Evolutionary conservation across 2,113 vertebrate species (phyloP).

Genomic region (Paralichthys olivaceus): DNA sequence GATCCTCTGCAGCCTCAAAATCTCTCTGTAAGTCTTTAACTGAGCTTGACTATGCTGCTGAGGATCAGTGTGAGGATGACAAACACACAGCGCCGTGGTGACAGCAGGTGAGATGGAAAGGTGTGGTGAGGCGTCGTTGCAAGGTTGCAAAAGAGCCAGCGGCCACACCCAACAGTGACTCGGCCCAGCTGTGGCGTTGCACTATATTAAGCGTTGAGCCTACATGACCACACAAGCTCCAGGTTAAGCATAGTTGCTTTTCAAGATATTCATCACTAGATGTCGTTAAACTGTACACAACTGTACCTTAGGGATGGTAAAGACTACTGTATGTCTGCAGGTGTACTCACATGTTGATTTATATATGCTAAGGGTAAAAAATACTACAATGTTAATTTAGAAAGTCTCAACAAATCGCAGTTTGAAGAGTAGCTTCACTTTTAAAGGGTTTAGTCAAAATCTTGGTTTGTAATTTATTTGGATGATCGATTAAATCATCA

Average conservation of each 20-base stretch:
- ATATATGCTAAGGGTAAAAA: too few relatives aligned
- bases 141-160: background rate
- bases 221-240: background rate
- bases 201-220: background rate
- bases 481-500: background rate
- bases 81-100: too few relatives aligned
- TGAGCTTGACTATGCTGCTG: too few relatives aligned
- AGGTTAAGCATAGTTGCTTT: background rate
- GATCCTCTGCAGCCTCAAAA: too few relatives aligned
- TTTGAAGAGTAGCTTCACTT: background rate
- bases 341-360: background rate
- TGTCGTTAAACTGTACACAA: background rate
- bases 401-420: background rate
- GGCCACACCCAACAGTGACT: background rate
- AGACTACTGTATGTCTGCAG: background rate
- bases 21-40: too few relatives aligned
- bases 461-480: background rate
- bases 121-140: too few relatives aligned
- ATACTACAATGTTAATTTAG: too few relatives aligned
- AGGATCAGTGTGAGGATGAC: too few relatives aligned
- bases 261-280: background rate
- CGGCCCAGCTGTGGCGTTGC: background rate
- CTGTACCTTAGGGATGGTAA: background rate
- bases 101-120: too few relatives aligned
- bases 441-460: background rate